Conservation (phyloP, 2,113 vertebrate genomes). For the Engystomops pustulosus region DNA sequence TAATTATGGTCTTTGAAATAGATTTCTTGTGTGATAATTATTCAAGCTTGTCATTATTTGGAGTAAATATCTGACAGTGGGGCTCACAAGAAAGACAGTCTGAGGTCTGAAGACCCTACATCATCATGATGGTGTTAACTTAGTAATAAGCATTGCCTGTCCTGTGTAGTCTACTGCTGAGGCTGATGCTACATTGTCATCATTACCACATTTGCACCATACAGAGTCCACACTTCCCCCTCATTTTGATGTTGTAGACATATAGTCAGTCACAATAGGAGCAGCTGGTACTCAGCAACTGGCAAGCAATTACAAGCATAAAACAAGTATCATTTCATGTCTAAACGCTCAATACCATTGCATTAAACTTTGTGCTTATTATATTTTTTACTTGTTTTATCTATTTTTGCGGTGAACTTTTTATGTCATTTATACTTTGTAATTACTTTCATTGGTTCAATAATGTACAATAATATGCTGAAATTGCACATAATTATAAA, state of each 20-base stretch:
- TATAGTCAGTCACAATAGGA: constrained; percentile 38
- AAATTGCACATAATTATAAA: too few species aligned
- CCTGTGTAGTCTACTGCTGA: background rate
- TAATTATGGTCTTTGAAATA: too few species aligned
- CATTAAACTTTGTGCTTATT: background rate
- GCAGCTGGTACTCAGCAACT: background rate
- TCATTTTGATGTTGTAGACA: constrained; percentile 17
- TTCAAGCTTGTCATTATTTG: background rate
- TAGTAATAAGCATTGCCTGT: constrained; percentile 14
- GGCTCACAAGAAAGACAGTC: background rate
- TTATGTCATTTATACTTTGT: too few species aligned
- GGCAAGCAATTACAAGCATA: constrained; percentile 31
- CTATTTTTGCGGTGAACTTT: background rate
- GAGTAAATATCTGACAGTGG: background rate
- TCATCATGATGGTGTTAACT: background rate
- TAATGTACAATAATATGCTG: too few species aligned
- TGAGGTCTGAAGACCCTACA: background rate
- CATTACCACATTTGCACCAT: constrained; percentile 36
- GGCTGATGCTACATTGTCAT: constrained; percentile 18
- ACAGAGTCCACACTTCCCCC: constrained; percentile 3
- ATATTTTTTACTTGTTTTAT: background rate
- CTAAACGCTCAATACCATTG: background rate
- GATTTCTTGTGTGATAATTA: too few species aligned
- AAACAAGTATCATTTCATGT: background rate
- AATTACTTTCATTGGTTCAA: too few species aligned